Base-by-base conservation (phyloP, 2,113 vertebrate species). In the Gila orcuttii region DNA sequence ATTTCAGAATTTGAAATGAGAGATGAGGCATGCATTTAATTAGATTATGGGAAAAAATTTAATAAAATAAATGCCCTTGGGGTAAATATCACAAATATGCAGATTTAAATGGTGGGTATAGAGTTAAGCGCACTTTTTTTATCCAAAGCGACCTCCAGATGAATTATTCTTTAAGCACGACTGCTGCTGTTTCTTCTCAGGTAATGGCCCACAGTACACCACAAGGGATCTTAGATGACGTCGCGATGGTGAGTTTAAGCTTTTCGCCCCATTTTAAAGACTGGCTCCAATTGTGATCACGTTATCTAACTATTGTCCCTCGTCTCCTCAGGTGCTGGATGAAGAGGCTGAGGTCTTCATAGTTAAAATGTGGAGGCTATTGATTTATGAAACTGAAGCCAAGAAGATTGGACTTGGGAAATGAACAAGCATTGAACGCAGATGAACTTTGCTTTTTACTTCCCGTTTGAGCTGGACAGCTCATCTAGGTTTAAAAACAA, bases 341-440 rank as follows among this genome's bases (percentile, higher is more conserved):
- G 98, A 99, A 96, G 98, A 99, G 94, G 98, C 98, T 47, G 98
- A 99, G 94, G 98, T 99, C 91, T 99, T 99, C 93, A 98, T 99
- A 88, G 98, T 99, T 90, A 99, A 99, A 96, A 99, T 99, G 98
- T 99, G 98, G 98, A 93, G 98, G 92, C 94, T 99, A 92, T 96
- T 99, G 92, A 99, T 99, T 93, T 99, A 99, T 57, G 98, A 99
- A 95, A 99, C 98, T 7, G 98, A 99, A 93, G 98, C 98, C 3
- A 99, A 99, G 96, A 99, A 99, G 95, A 99, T 99, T 62, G 98
- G 98, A 94, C 96, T 99, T 91, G 98, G 96, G 90, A 99, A 99
- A 95, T 99, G 96, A 97, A 89, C 19, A 47, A 90, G 60, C 86
- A 79, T 85, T 28, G 57, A 88, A 87, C 69, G 76, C 90, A 83